Evolutionary conservation across 2,113 vertebrate species (phyloP), one percentile per base, ranked within the genome.

Genomic region (Eptesicus fuscus): DNA sequence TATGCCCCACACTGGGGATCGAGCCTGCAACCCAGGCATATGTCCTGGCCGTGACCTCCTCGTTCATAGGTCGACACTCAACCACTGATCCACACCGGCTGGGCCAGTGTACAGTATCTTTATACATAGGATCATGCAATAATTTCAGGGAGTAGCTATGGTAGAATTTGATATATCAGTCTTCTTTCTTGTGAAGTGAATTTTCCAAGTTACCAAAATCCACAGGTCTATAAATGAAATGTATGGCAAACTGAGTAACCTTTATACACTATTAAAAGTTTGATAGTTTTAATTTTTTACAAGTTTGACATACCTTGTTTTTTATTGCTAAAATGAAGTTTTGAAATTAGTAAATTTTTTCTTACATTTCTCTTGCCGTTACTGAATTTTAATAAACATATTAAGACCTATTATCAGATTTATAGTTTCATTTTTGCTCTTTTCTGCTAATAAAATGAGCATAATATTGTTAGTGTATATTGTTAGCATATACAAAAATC

Each of bases 291-390:
- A 65, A 0, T 96, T 96, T 92, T 88, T 79, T 93, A 74, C 9
- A 94, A 83, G 76, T 83, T 83, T 95, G 25, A 94, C 37, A 65
- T 9, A 63, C 23, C 74, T 95, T 91, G 18, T 40, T 90, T 83
- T 93, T 91, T 73, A 83, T 80, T 56, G n/a, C 51, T 88, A 94
- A 93, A 90, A 61, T 92, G 22, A 59, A 91, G 44, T 56, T 88
- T 83, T 25, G 28, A 47, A 63, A 53, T 88, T 71, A 85, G 51
- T 70, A 51, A 83, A 70, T 94, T 40, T 63, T 30, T 61, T 96
- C 83, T 85, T 67, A 17, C 82, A 51, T 94, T 84, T 93, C 18
- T 83, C 23, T n/a, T 69, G 2, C 56, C 86, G 14, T 40, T 78
- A 74, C 5, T 94, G 9, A 90, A 51, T 94, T 85, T 93, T 90